Evolutionary conservation across 2,113 vertebrate genomes (phyloP).

Genomic region (Albula goreensis): DNA sequence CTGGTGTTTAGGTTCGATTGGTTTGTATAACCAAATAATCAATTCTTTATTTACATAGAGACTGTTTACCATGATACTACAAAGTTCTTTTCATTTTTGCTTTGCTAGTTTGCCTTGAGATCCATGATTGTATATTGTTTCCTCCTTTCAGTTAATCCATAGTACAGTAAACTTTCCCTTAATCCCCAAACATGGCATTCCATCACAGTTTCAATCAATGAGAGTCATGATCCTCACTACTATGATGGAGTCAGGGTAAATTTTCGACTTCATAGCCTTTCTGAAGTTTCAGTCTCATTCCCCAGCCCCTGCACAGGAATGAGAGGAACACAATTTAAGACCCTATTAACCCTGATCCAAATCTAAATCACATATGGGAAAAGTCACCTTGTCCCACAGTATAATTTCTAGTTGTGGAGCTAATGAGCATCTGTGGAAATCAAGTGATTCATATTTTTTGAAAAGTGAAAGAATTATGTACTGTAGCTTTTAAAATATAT

Average conservation of each 20-base stretch:
- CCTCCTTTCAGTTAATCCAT: not conserved
- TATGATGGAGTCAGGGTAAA: not conserved
- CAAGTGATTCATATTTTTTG: not conserved
- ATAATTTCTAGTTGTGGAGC: not conserved
- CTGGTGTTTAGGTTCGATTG: not conserved
- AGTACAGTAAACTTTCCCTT: slow-evolving; percentile 11
- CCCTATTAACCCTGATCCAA: not conserved
- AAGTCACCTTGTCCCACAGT: not conserved
- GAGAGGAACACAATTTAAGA: slow-evolving; percentile 7
- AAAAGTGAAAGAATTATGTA: not conserved
- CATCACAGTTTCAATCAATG: slow-evolving; percentile 19
- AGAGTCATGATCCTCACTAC: not conserved
- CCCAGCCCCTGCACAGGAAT: not conserved
- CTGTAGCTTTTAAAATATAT: too few relatives aligned
- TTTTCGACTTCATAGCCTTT: slow-evolving; percentile 8
- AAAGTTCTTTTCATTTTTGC: not conserved
- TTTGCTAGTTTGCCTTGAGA: not conserved
- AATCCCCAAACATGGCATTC: slow-evolving; percentile 13
- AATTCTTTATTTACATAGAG: not conserved
- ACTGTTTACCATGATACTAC: too few relatives aligned
- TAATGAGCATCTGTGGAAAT: not conserved
- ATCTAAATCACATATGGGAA: not conserved
- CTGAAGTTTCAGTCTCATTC: slow-evolving; percentile 20
- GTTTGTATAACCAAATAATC: not conserved
- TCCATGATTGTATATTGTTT: not conserved